These are phyloP conservation scores for Saccopteryx leptura DNA, from an alignment of 2,113 vertebrate genomes.

Conservation along the genomic window DNA sequence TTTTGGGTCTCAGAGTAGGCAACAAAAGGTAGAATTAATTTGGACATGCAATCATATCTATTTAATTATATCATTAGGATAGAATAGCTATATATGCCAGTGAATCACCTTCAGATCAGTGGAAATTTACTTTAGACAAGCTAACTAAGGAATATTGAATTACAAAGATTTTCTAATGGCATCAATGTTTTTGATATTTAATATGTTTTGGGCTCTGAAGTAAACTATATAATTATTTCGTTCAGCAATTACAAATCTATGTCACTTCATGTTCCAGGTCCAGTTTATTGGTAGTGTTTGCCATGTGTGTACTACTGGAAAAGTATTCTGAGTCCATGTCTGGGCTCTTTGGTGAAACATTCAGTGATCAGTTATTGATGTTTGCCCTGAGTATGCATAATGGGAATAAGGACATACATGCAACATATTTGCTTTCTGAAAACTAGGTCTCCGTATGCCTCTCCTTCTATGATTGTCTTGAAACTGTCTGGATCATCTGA, in stretches of 20 bases:
- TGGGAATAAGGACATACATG: neutral
- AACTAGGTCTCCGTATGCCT: neutral
- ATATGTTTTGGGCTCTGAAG: conserved; percentile 10
- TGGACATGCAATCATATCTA: conserved; percentile 9
- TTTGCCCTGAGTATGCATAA: neutral
- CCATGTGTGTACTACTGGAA: neutral
- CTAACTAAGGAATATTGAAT: neutral
- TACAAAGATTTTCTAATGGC: neutral
- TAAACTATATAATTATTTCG: neutral
- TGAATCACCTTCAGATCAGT: neutral
- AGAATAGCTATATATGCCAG: neutral
- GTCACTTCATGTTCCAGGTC: neutral
- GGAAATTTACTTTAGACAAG: conserved; percentile 7
- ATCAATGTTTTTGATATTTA: neutral
- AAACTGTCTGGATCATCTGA: neutral
- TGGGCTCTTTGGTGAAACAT: neutral
- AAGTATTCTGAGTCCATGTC: neutral
- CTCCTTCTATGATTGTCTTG: neutral
- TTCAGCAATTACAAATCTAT: neutral
- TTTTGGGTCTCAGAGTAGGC: neutral
- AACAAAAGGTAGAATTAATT: conserved; percentile 24
- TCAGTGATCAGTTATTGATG: conserved; percentile 2
- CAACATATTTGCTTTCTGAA: neutral
- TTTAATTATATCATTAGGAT: conserved; percentile 28
- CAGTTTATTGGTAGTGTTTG: neutral